These are phyloP conservation scores for Mystacornis crossleyi DNA, from an alignment of 2,113 vertebrate species.

Conservation along the genomic window DNA sequence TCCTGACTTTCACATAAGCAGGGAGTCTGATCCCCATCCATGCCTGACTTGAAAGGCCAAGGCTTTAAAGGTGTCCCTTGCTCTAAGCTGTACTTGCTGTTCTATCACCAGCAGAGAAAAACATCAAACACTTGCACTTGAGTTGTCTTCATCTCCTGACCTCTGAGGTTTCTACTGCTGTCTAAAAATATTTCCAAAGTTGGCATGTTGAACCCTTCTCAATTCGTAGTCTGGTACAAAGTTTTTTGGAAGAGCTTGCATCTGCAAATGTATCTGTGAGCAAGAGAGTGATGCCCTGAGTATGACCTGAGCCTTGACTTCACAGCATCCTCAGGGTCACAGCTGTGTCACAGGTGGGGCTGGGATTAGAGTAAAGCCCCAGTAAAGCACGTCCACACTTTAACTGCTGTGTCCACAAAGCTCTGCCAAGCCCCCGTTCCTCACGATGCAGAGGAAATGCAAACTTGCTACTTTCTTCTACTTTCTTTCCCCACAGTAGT, in stretches of 20 bases:
- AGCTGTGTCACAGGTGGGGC: background rate
- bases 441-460: background rate
- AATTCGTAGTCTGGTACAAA: background rate
- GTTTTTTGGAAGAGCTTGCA: background rate
- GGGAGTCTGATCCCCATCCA: background rate
- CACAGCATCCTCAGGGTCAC: background rate
- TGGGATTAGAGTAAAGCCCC: background rate
- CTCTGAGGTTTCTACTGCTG: background rate
- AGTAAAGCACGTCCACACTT: background rate
- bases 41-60: background rate
- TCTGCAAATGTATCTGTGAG: background rate
- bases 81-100: background rate
- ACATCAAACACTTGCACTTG: background rate
- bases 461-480: background rate
- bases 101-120: slow-evolving; percentile 1
- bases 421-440: background rate
- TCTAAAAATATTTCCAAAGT: background rate
- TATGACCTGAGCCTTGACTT: background rate
- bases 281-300: background rate
- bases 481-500: background rate
- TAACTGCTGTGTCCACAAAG: background rate
- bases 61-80: background rate
- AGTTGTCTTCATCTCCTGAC: background rate
- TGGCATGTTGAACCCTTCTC: background rate
- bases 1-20: background rate